Evolutionary conservation across 2,888 invertebrate species (phyloP).

Genomic region (Cataglyphis albicans): DNA sequence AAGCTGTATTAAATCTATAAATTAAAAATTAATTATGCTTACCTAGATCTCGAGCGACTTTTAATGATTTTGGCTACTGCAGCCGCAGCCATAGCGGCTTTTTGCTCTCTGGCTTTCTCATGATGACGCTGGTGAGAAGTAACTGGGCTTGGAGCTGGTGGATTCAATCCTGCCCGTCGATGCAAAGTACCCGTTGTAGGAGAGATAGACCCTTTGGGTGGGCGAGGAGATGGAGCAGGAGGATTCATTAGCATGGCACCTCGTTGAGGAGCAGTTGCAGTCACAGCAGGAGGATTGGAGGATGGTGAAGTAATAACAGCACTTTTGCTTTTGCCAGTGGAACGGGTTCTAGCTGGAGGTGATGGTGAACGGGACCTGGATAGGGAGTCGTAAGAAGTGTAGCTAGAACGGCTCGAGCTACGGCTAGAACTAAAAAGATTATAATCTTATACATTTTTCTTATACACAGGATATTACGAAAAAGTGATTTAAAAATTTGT

Average conservation of each 20-base stretch:
- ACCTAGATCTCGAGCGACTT: slow-evolving; percentile 84
- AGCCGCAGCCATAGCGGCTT: slow-evolving; percentile 83
- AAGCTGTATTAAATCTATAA: background rate
- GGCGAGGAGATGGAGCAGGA: slow-evolving; percentile 89
- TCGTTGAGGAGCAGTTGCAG: slow-evolving; percentile 89
- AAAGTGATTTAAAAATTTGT: background rate
- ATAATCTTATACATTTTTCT: slow-evolving; percentile 67
- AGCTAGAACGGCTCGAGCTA: slow-evolving; percentile 86
- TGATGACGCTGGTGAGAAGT: slow-evolving; percentile 81
- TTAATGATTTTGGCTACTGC: slow-evolving; percentile 85
- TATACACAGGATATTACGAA: background rate
- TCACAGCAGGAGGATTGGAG: slow-evolving; percentile 77
- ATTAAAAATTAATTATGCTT: slow-evolving; percentile 33
- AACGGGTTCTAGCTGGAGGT: slow-evolving; percentile 86
- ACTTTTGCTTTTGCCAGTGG: slow-evolving; percentile 82
- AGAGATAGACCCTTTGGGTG: slow-evolving; percentile 85
- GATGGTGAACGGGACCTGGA: slow-evolving; percentile 86
- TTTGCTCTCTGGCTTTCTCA: slow-evolving; percentile 82
- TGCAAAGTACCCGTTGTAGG: slow-evolving; percentile 84
- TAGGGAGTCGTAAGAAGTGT: slow-evolving; percentile 86
- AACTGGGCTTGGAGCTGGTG: slow-evolving; percentile 83
- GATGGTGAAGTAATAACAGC: slow-evolving; percentile 81
- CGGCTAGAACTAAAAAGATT: slow-evolving; percentile 85
- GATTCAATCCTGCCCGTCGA: slow-evolving; percentile 84
- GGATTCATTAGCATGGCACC: slow-evolving; percentile 91